Base-by-base conservation (phyloP, 2,888 invertebrate species). In the Drosophila vallismaia region DNA sequence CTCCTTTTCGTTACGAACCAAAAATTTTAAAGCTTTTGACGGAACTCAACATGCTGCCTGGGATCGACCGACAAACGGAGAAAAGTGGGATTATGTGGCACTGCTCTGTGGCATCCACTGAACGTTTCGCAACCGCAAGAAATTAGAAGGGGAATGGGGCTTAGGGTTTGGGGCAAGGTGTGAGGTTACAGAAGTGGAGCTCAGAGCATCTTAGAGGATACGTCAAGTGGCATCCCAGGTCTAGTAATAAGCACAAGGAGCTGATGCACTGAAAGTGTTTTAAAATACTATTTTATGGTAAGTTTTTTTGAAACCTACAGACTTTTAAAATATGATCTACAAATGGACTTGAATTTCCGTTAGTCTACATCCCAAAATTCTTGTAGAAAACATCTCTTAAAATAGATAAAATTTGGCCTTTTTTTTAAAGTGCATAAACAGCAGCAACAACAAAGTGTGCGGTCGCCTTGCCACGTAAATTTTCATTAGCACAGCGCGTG, bases 401-500 rank as follows among this genome's bases (percentile, higher is more conserved):
- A 8, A 9, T n/a, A 4, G 14, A 24, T 12, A 19, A 19, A 19
- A 0, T 19, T 19, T 19, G 19, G 19, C 19, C 19, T 19, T 19
- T 33, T 33, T 33, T 44, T 24, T 8, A 1, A 9, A 71, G 51
- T 53, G 60, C 49, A 51, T 7, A n/a, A 46, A 40, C 51, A 51
- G 54, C 10, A 59, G 42, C 60, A 77, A 69, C 77, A 69, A 64
- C 57, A 64, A 56, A 74, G 76, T 74, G 71, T 71, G 86, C 74
- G 77, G 83, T 77, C 77, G 58, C 75, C 73, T 59, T 72, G 69
- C 80, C 76, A 88, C 88, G 88, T 88, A 88, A 83, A 84, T 84
- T 84, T 84, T 86, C 84, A 84, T 84, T 84, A 84, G 86, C 78
- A 80, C 68, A 77, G 80, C 69, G 79, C 88, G 88, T 78, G 80